Base-by-base conservation (phyloP, 2,888 invertebrate species). In the Tipula unca region DNA sequence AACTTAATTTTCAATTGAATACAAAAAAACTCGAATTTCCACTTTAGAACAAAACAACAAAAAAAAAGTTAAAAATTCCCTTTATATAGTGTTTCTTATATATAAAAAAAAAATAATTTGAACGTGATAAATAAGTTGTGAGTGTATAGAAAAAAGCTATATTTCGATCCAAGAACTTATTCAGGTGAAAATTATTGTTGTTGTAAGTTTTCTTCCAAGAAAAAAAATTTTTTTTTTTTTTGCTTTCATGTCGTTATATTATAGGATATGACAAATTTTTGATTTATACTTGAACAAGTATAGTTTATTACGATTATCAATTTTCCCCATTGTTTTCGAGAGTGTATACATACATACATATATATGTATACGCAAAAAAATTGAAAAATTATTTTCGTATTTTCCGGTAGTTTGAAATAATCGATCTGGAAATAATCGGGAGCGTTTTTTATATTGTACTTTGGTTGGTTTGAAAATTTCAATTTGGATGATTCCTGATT, bases 341-440 rank as follows among this genome's bases (percentile, higher is more conserved):
- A 54, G 48, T 54, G 5, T 54, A 54, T 20, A 54, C 1, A 25
- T 3, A n/a, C 5, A 6, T 0, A 10, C 6, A n/a, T 54, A 54
- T 20, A 54, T 3, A 25, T 3, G 48, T 4, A 6, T 0, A 10
- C 6, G 13, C 17, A 54, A 69, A 69, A 13, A 20, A 69, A 25
- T 69, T 25, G 69, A 69, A 69, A 69, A 69, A 69, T 25, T 69
- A 69, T 69, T 69, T 69, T 69, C 69, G 10, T 25, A 69, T 69
- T 69, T 69, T 69, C 69, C 69, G 69, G 69, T 69, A 69, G 69
- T 69, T 69, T 69, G 69, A 69, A 69, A 69, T 69, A 69, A 69
- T 69, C 69, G 69, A 69, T 69, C 10, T 69, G 69, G 69, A 69
- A 69, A 69, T 69, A 69, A 69, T 25, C 69, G 69, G 25, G 10